Percentiles rank a stretch among this genome's conserved stretches.
These are phyloP conservation scores for Geophilus truncorum DNA, from an alignment of 2,888 invertebrate genomes.

Conservation along the genomic window DNA sequence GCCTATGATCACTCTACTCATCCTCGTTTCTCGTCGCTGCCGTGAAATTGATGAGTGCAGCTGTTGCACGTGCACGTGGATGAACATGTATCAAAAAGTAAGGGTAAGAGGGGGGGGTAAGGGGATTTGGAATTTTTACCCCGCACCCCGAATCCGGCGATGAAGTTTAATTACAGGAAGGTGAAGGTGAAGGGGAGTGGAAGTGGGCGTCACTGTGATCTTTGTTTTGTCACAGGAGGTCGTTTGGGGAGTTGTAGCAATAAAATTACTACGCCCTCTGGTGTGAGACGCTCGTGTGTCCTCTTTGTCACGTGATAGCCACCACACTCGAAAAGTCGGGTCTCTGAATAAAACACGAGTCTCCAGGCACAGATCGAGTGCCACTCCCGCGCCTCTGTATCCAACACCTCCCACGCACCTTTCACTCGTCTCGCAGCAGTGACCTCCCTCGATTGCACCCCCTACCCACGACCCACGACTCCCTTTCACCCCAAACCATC, in stretches of 20 bases:
- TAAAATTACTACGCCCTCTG: background rate
- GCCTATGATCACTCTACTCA: too few species aligned
- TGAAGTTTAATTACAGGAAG: background rate
- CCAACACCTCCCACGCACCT: background rate
- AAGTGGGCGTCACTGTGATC: too few species aligned
- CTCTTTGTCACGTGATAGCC: constrained; percentile 1
- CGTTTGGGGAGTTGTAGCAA: background rate
- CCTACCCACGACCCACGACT: too few species aligned
- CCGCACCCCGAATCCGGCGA: too few species aligned
- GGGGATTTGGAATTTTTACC: too few species aligned
- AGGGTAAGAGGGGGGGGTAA: too few species aligned
- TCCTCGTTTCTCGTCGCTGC: background rate
- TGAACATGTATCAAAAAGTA: background rate
- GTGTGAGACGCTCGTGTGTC: background rate
- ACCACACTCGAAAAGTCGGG: background rate
- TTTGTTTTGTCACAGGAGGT: background rate
- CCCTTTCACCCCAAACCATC: too few species aligned
- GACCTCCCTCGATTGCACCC: background rate
- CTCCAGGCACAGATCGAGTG: background rate
- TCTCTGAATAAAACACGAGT: constrained; percentile 1
- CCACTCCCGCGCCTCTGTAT: background rate
- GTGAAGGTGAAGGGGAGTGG: too few species aligned
- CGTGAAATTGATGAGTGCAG: background rate
- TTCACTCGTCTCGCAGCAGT: background rate
- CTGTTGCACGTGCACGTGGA: background rate